Evolutionary conservation across 2,113 vertebrate genomes (phyloP), one percentile per base, ranked within the genome.

Genomic region (Pterophyllum scalare): DNA sequence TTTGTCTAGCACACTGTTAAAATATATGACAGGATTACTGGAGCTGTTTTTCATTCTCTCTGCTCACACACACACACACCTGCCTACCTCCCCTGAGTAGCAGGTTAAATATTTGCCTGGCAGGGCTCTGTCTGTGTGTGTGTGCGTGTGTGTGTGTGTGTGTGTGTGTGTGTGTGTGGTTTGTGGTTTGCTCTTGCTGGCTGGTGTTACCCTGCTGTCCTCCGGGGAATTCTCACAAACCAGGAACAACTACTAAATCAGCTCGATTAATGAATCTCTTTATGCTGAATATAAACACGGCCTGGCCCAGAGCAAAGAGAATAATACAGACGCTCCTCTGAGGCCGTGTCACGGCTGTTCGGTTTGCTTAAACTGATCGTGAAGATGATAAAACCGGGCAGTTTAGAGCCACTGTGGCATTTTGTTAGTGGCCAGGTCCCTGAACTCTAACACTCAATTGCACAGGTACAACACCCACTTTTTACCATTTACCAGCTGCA

Each of bases 51-150:
- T 79, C 40, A 59, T 4, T 12, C 33, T 64, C 59, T 58, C 49
- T 5, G n/a, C 64, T 64, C 13, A 33, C 54, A 33, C 14, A 59
- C 58, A 61, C 67, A 61, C 49, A 81, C 76, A 6, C 24, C 70
- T 81, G 79, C 67, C 38, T 54, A 38, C 82, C 49, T 87, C 85
- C 88, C 64, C 28, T 49, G 58, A 78, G 75, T 10, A 76, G 72
- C 31, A 82, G 59, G n/a, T 88, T 80, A 77, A 93, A 91, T 88
- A 90, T 91, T 91, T 88, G 17, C 59, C 59, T 75, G 70, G 78
- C 84, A 80, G 81, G 2, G 49, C 60, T 6, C 38, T 6, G 59
- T 1, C 20, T 4, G 60, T 22, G 60, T 2, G 60, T n/a, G 59
- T 4, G 58, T 31, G 59, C 8, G 20, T 19, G 70, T 62, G 67